phyloP scores from a whole-genome alignment of 2,888 invertebrate genomes.

The Callosobruchus maculatus region DNA sequence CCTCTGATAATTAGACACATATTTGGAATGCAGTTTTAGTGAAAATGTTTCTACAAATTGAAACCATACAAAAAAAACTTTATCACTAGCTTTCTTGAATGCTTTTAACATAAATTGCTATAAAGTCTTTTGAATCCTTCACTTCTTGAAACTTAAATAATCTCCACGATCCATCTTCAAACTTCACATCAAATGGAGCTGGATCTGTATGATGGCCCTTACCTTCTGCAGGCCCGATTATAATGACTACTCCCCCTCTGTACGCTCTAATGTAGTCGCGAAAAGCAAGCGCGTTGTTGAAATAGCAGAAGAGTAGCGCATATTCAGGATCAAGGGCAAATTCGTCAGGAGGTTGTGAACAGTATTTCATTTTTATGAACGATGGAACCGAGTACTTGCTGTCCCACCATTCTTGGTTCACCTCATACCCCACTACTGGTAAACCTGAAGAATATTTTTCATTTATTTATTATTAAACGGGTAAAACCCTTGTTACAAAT shows the following conservation, averaged over 20 bases:
- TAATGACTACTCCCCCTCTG: constrained; percentile 63
- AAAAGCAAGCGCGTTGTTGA: constrained; percentile 70
- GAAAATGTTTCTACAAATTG: too few species aligned
- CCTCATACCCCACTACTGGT: constrained; percentile 65
- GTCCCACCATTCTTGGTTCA: constrained; percentile 78
- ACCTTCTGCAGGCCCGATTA: constrained; percentile 68
- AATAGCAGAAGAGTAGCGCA: constrained; percentile 77
- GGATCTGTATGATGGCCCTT: constrained; percentile 68
- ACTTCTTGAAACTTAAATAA: constrained; percentile 58
- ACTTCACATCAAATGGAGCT: constrained; percentile 60
- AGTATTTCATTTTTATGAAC: constrained; percentile 63
- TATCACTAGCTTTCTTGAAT: background rate
- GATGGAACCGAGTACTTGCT: constrained; percentile 70
- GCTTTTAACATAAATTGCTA: constrained; percentile 56
- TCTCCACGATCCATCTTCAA: constrained; percentile 54
- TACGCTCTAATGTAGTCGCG: constrained; percentile 62
- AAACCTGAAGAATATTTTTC: constrained; percentile 32
- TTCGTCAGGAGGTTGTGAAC: constrained; percentile 43
- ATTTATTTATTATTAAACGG: too few species aligned
- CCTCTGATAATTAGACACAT: too few species aligned
- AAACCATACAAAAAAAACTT: too few species aligned
- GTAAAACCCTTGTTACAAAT: too few species aligned
- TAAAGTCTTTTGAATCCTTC: constrained; percentile 60
- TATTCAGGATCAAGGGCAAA: constrained; percentile 41
- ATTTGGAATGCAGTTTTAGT: too few species aligned